Evolutionary conservation across 2,888 invertebrate genomes (phyloP).

Genomic region (Leptarthrus brevirostris): DNA sequence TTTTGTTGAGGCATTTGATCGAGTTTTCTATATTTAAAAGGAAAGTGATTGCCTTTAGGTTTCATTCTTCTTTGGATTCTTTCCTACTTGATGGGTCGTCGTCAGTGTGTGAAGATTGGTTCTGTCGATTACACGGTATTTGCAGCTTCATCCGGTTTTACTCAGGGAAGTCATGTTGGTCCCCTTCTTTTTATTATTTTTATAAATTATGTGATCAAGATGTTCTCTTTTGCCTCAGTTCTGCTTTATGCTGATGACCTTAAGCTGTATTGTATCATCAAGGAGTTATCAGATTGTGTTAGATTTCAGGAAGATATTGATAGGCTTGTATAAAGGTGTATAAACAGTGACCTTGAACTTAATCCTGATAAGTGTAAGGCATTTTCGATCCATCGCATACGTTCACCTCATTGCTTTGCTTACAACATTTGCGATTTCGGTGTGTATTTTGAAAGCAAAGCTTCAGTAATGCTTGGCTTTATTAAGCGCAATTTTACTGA

Average conservation of each 20-base stretch:
- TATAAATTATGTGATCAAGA: background rate
- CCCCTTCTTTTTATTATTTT: background rate
- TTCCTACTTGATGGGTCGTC: too few species aligned
- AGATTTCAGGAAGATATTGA: background rate
- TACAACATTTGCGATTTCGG: background rate
- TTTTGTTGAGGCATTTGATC: too few species aligned
- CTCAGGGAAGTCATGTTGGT: background rate
- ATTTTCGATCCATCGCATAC: background rate
- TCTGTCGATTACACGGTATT: too few species aligned
- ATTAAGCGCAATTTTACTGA: background rate
- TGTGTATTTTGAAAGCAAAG: background rate
- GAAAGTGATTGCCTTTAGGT: too few species aligned
- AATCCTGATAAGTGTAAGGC: background rate
- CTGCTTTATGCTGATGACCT: background rate
- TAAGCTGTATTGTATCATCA: background rate
- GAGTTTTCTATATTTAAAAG: too few species aligned
- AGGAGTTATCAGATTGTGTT: background rate
- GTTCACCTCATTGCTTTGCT: background rate
- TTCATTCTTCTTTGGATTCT: too few species aligned
- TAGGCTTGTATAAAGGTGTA: background rate
- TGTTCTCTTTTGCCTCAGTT: too few species aligned
- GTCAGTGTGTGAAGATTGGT: too few species aligned
- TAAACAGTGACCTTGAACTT: background rate
- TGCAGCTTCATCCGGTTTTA: background rate
- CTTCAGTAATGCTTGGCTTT: background rate